Base-by-base conservation (phyloP, 2,888 invertebrate genomes). In the Chouioia cunea region DNA sequence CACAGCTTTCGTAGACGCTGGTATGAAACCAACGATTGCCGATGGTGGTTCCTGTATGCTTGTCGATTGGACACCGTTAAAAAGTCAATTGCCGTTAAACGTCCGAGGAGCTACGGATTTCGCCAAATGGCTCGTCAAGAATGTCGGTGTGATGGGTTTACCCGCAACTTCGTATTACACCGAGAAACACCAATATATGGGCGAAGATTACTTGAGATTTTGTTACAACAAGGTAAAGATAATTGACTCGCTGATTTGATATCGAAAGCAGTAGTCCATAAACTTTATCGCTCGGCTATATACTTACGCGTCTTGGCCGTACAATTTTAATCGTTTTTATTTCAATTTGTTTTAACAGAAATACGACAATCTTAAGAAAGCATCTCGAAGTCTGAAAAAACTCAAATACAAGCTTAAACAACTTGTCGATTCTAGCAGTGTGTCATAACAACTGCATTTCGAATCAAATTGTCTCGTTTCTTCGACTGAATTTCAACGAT, bases 21-120 rank as follows among this genome's bases (percentile, higher is more conserved):
- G 97, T 0, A 94, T 99, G 91, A 90, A 90, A 47, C 97, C 97
- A 0, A 95, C 94, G 0, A 87, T 97, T 65, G 99, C 99, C 0
- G 96, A 99, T 77, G 97, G 97, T 1, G 98, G 99, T 0, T 99
- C 98, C 86, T 99, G 99, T 83, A 93, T 99, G 89, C 84, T 99
- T 64, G 97, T 97, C 0, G 96, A 99, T 86, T 97, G 95, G 92
- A 91, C 93, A 12, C 87, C 90, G 4, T 85, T 96, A 90, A 92
- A 87, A 36, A 86, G 88, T 20, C 91, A 92, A 83, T 89, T 56
- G 10, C 18, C 20, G 10, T n/a, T n/a, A n/a, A 10, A 52, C 52
- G 52, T 52, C 18, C 12, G 10, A 2, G 15, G 20, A 58, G 15
- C 18, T 93, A 6, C 95, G 84, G 90, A 90, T 75, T 99, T 99